phyloP scores from a whole-genome alignment of 2,797 vertebrate species.

The Lepilemur septentrionalis region DNA sequence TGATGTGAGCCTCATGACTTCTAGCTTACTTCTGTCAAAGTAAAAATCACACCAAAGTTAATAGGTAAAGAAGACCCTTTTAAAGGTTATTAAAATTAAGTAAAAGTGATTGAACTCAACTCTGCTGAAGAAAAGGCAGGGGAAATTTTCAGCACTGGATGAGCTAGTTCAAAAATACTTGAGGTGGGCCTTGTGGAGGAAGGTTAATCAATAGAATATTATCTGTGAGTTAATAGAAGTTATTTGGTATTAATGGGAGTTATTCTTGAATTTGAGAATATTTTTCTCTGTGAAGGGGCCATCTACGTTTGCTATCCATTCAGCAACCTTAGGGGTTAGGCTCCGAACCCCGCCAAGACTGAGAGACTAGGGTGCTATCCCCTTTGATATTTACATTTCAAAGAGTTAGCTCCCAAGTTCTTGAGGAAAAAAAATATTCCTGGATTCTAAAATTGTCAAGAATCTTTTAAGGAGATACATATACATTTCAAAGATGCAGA shows the following conservation, averaged over 20 bases:
- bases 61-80: background rate
- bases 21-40: background rate
- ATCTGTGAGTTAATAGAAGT: background rate
- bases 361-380: background rate
- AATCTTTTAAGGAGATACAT: background rate
- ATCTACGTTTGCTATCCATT: background rate
- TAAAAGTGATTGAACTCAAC: background rate
- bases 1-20: background rate
- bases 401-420: background rate
- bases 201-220: background rate
- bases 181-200: background rate
- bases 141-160: background rate
- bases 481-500: background rate
- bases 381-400: background rate
- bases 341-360: too few species aligned
- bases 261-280: background rate
- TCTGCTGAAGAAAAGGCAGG: background rate
- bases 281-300: background rate
- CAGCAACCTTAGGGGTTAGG: background rate
- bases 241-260: background rate
- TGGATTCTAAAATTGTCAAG: background rate
- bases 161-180: background rate
- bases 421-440: background rate
- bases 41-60: background rate
- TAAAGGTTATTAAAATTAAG: background rate